These are phyloP conservation scores for Pygocentrus nattereri DNA, from an alignment of 2,797 vertebrate species.

Conservation along the genomic window DNA sequence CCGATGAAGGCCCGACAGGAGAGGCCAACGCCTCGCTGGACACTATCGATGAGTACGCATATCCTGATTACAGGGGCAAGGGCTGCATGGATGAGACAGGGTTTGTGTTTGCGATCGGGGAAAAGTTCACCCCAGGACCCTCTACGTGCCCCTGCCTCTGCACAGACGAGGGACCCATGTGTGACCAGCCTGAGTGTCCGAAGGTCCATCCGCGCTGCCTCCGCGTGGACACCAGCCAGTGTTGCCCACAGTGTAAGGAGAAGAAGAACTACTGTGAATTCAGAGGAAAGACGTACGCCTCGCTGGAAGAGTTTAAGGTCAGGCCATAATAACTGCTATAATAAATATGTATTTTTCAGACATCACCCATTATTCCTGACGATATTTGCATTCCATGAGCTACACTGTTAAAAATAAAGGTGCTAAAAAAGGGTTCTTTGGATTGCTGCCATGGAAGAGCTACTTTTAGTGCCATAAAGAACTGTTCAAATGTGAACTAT, in stretches of 20 bases:
- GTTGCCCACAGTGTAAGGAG: conserved; percentile 97
- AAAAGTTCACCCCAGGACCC: conserved; percentile 94
- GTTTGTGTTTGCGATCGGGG: conserved; percentile 96
- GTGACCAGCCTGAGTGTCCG: conserved; percentile 94
- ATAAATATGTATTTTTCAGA: conserved; percentile 52
- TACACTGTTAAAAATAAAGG: not conserved
- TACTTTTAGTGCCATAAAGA: not conserved
- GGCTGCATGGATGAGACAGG: conserved; percentile 98
- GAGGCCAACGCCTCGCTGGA: conserved; percentile 84
- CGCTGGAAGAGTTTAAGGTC: conserved; percentile 97
- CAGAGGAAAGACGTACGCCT: conserved; percentile 91
- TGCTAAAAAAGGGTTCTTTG: not conserved
- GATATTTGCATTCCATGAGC: not conserved
- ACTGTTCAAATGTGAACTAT: not conserved
- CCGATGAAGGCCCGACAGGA: conserved; percentile 81
- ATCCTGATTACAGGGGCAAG: conserved; percentile 97
- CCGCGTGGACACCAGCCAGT: conserved; percentile 95
- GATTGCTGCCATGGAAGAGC: not conserved
- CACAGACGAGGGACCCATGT: conserved; percentile 97
- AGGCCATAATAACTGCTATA: conserved; percentile 65
- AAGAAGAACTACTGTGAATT: conserved; percentile 97
- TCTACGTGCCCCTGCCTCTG: conserved; percentile 97
- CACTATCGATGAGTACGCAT: conserved; percentile 91
- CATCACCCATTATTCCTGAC: not conserved
- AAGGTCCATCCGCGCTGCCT: conserved; percentile 94